Evolutionary conservation across 1,140 invertebrate species (phyloP).

Genomic region (Apis dorsata): DNA sequence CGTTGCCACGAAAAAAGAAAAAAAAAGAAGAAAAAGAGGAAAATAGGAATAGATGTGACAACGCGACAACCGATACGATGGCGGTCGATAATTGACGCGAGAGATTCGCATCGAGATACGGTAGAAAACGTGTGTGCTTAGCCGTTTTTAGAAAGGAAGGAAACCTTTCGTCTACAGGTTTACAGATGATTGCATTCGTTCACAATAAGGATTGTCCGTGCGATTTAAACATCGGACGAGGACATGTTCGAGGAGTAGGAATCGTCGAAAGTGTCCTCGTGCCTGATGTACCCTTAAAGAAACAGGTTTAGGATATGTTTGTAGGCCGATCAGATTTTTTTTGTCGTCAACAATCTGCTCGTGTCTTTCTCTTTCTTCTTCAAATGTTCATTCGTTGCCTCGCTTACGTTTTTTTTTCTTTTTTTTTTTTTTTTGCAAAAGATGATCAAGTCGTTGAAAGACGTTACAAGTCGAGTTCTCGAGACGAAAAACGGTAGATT

Average conservation of each 20-base stretch:
- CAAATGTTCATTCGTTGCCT: neutral
- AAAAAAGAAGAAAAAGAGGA: too few species aligned
- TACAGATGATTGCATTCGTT: constrained; percentile 61
- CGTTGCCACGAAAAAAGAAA: neutral
- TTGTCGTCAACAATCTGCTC: constrained; percentile 22
- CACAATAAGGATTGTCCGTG: constrained; percentile 58
- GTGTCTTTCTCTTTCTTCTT: neutral
- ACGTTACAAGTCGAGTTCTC: neutral
- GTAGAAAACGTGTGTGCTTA: constrained; percentile 54
- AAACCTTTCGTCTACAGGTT: constrained; percentile 35
- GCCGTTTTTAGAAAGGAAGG: constrained; percentile 55
- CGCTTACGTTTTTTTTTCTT: neutral
- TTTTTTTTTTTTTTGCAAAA: neutral
- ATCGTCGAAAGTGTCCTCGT: constrained; percentile 41
- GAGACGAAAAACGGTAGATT: too few species aligned
- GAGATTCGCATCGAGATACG: constrained; percentile 35
- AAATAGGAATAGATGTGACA: neutral
- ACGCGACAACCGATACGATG: constrained; percentile 1
- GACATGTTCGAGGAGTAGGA: constrained; percentile 13
- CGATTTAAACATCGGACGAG: constrained; percentile 41
- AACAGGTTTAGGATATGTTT: constrained; percentile 52
- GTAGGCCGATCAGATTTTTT: constrained; percentile 54
- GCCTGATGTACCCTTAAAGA: constrained; percentile 35
- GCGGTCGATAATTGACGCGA: constrained; percentile 14
- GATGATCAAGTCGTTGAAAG: neutral